Percentiles rank a stretch among this genome's conserved stretches.
Conservation (phyloP, 2,888 invertebrate genomes). For the Tetanocera ferruginea region DNA sequence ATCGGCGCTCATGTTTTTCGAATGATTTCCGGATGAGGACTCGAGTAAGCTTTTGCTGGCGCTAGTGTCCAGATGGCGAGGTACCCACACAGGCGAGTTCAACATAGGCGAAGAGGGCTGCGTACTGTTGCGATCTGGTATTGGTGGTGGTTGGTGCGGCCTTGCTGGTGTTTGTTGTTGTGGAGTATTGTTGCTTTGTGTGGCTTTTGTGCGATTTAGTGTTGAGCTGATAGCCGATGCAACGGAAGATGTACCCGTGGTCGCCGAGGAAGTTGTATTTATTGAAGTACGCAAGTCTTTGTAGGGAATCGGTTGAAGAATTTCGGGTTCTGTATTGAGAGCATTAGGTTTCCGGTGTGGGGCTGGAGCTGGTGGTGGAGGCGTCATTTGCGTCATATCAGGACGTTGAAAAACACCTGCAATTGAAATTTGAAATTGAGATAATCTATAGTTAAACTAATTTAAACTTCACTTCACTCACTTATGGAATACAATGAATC, state of each 20-base stretch:
- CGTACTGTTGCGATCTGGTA: constrained; percentile 62
- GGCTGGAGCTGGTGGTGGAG: constrained; percentile 82
- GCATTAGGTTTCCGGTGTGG: constrained; percentile 75
- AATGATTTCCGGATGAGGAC: constrained; percentile 71
- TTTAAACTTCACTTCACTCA: constrained; percentile 64
- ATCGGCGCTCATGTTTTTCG: constrained; percentile 77
- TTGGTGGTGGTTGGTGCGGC: constrained; percentile 60
- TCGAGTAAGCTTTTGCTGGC: constrained; percentile 60
- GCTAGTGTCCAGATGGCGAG: constrained; percentile 72
- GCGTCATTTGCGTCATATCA: constrained; percentile 73
- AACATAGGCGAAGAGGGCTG: constrained; percentile 67
- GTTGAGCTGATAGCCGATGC: constrained; percentile 50
- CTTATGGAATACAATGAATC: constrained; percentile 83
- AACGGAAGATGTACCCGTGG: constrained; percentile 44
- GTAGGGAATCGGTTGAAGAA: constrained; percentile 51
- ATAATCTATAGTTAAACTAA: background rate
- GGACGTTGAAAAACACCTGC: constrained; percentile 67
- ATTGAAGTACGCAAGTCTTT: constrained; percentile 46
- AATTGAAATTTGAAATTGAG: background rate
- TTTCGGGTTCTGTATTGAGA: constrained; percentile 51
- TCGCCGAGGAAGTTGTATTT: constrained; percentile 45
- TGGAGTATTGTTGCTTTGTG: constrained; percentile 37
- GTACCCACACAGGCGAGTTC: constrained; percentile 79
- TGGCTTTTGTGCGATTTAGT: constrained; percentile 50
- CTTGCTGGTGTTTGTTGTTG: constrained; percentile 51